phyloP scores from a whole-genome alignment of 2,113 vertebrate genomes.

The Stegostoma tigrinum region DNA sequence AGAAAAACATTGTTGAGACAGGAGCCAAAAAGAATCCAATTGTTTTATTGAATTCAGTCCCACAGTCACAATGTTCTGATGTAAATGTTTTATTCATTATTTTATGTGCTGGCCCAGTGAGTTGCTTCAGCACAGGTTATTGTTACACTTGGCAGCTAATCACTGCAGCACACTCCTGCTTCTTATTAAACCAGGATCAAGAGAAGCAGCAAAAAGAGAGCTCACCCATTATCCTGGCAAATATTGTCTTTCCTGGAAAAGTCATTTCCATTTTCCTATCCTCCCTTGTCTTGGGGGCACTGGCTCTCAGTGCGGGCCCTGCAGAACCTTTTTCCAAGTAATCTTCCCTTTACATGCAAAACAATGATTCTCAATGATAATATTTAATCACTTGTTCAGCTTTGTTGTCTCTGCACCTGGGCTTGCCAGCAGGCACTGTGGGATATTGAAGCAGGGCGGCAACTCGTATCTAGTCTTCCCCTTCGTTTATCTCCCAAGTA shows the following conservation, averaged over 20 bases:
- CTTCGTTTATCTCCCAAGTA: background rate
- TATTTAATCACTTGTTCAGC: background rate
- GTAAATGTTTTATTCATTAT: constrained; percentile 5
- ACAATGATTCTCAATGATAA: background rate
- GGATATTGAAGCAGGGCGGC: background rate
- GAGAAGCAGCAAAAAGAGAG: background rate
- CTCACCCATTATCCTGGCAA: background rate
- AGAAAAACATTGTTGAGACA: background rate
- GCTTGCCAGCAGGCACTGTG: background rate
- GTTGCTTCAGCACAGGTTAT: background rate
- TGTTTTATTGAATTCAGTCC: background rate
- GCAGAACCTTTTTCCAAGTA: background rate
- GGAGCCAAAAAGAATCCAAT: background rate
- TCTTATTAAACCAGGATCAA: background rate
- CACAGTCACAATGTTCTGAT: background rate
- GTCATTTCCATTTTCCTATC: background rate
- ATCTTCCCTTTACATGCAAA: background rate
- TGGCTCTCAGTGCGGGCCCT: background rate
- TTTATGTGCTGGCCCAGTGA: background rate
- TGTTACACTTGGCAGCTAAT: background rate
- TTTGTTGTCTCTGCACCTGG: background rate
- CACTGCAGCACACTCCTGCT: background rate
- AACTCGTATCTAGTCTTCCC: background rate
- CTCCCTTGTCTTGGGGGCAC: background rate
- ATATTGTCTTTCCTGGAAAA: background rate